Conservation (phyloP, 2,797 vertebrate genomes). For the Ara ararauna region DNA sequence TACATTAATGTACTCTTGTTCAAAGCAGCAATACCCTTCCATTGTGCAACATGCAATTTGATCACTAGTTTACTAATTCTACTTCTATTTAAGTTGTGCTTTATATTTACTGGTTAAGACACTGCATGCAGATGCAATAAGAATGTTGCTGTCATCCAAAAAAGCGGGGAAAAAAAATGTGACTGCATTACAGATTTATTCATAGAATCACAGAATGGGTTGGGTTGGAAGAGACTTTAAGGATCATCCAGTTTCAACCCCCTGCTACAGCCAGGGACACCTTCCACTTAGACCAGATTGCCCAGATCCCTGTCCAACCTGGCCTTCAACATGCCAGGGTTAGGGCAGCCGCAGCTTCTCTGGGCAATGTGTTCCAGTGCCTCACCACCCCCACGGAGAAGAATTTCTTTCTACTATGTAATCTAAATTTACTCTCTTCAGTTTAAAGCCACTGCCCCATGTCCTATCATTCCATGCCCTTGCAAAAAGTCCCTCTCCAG, state of each 20-base stretch:
- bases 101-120: not conserved
- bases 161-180: not conserved
- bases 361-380: not conserved
- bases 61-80: not conserved
- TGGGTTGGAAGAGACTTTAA: not conserved
- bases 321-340: not conserved
- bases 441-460: not conserved
- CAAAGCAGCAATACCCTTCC: not conserved
- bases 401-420: not conserved
- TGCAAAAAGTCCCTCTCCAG: not conserved
- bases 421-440: not conserved
- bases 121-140: not conserved
- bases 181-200: not conserved
- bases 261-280: not conserved
- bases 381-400: not conserved
- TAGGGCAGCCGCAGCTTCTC: not conserved
- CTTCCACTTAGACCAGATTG: not conserved
- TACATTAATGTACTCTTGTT: not conserved
- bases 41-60: not conserved
- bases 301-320: not conserved
- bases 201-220: not conserved
- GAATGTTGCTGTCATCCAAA: conserved; percentile 25
- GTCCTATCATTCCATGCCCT: not conserved
- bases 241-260: not conserved
- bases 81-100: not conserved